Percentiles rank a stretch among this genome's conserved stretches.
These are phyloP conservation scores for Heteractis magnifica DNA, from an alignment of 92 coral and sea anemone genomes.

Conservation along the genomic window DNA sequence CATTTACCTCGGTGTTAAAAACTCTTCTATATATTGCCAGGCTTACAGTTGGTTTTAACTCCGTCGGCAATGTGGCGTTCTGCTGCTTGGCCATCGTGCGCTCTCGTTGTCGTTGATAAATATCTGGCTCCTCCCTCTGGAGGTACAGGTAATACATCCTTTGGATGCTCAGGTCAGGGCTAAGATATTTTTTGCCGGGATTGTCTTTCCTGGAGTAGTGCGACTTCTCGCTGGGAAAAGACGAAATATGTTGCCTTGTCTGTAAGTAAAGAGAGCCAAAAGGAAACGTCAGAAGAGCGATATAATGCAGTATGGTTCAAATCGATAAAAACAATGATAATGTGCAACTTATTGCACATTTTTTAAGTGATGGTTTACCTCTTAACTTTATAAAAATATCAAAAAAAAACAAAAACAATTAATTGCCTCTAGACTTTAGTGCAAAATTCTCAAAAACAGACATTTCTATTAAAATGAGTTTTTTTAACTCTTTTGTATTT, in stretches of 20 bases:
- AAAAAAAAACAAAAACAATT: too few species aligned
- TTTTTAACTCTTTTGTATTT: too few species aligned
- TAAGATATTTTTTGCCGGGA: constrained; percentile 1
- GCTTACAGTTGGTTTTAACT: not conserved
- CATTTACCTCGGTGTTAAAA: constrained; percentile 12
- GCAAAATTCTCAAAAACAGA: too few species aligned
- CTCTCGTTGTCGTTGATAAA: not conserved
- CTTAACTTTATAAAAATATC: too few species aligned
- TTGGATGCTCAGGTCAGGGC: constrained; percentile 3
- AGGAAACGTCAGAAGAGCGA: not conserved
- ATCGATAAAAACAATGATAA: not conserved
- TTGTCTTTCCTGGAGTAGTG: constrained; percentile 24
- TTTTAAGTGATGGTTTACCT: too few species aligned
- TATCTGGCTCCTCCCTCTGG: constrained; percentile 26
- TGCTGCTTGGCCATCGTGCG: not conserved
- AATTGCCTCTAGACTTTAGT: too few species aligned
- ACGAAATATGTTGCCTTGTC: constrained; percentile 29
- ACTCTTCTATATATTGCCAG: not conserved
- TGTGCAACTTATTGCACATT: too few species aligned
- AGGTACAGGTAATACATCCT: constrained; percentile 31
- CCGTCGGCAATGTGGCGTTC: not conserved
- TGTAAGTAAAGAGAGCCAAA: not conserved
- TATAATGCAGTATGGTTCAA: not conserved
- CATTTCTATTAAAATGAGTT: too few species aligned
- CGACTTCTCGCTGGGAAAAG: constrained; percentile 19